These are phyloP conservation scores for Melanotaenia pygmaea DNA, from an alignment of 2,797 vertebrate species.

Conservation along the genomic window DNA sequence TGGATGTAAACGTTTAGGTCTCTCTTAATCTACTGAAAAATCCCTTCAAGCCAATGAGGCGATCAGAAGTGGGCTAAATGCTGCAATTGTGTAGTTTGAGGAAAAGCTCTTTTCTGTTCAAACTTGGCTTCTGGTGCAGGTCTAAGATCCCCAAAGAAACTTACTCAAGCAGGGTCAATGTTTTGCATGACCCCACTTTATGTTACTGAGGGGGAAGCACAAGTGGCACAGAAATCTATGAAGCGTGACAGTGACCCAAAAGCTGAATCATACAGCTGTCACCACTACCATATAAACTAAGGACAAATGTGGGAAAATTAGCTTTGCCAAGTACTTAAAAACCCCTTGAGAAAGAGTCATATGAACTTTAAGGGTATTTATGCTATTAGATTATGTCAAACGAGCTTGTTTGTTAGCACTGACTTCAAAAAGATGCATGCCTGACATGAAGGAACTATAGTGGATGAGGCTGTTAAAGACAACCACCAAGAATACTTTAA, in stretches of 20 bases:
- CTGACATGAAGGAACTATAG: slow-evolving; percentile 7
- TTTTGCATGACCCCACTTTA: slow-evolving; percentile 22
- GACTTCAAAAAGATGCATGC: slow-evolving; percentile 6
- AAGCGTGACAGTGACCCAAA: slow-evolving; percentile 47
- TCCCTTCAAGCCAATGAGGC: slow-evolving; percentile 13
- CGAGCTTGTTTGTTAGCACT: slow-evolving; percentile 17
- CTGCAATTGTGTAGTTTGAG: slow-evolving; percentile 5
- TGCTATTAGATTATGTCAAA: slow-evolving; percentile 33
- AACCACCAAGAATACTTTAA: slow-evolving; percentile 9
- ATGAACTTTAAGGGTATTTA: slow-evolving; percentile 20
- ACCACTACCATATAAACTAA: slow-evolving; percentile 25
- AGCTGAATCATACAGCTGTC: slow-evolving; percentile 54
- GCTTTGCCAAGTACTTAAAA: slow-evolving; percentile 44
- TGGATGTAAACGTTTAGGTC: slow-evolving; percentile 10
- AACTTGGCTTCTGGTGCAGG: neutral
- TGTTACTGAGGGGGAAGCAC: slow-evolving; percentile 23
- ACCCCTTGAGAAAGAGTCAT: slow-evolving; percentile 31
- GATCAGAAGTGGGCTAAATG: slow-evolving; percentile 15
- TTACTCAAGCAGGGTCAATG: slow-evolving; percentile 16
- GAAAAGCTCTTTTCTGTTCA: slow-evolving; percentile 18
- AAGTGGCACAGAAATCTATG: slow-evolving; percentile 48
- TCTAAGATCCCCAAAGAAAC: slow-evolving; percentile 11
- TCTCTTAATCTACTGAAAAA: slow-evolving; percentile 3
- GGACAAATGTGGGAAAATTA: slow-evolving; percentile 65
- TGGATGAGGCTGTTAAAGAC: slow-evolving; percentile 26